Evolutionary conservation across 1,140 invertebrate genomes (phyloP).

Genomic region (Camponotus pennsylvanicus): DNA sequence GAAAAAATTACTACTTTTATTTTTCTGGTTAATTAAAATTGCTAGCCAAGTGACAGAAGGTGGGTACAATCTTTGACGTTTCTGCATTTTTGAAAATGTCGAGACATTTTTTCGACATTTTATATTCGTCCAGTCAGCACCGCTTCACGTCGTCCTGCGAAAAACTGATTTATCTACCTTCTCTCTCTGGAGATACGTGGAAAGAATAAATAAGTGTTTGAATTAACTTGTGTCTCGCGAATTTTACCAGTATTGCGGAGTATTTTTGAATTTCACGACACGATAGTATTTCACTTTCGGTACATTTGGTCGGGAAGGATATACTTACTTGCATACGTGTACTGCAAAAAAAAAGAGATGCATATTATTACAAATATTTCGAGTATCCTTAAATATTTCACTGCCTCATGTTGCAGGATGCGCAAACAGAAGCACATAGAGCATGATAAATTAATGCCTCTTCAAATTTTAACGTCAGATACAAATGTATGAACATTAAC

Average conservation of each 20-base stretch:
- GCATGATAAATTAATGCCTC: slow-evolving; percentile 3
- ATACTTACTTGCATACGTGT: neutral
- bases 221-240: slow-evolving; percentile 37
- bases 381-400: slow-evolving; percentile 17
- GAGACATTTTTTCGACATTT: neutral
- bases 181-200: neutral
- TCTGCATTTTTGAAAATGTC: neutral
- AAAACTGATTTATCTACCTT: slow-evolving; percentile 45
- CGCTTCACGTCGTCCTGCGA: neutral
- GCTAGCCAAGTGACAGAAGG: neutral
- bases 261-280: slow-evolving; percentile 44
- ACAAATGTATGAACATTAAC: neutral
- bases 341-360: neutral
- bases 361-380: neutral
- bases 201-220: slow-evolving; percentile 51
- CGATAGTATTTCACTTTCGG: slow-evolving; percentile 25
- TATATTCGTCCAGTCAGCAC: neutral
- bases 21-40: neutral
- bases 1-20: no score
- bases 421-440: neutral
- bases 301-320: neutral
- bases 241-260: neutral
- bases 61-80: neutral
- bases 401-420: neutral
- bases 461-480: slow-evolving; percentile 17